phyloP scores from a whole-genome alignment of 2,888 invertebrate genomes.

The Polydesmus complanatus region DNA sequence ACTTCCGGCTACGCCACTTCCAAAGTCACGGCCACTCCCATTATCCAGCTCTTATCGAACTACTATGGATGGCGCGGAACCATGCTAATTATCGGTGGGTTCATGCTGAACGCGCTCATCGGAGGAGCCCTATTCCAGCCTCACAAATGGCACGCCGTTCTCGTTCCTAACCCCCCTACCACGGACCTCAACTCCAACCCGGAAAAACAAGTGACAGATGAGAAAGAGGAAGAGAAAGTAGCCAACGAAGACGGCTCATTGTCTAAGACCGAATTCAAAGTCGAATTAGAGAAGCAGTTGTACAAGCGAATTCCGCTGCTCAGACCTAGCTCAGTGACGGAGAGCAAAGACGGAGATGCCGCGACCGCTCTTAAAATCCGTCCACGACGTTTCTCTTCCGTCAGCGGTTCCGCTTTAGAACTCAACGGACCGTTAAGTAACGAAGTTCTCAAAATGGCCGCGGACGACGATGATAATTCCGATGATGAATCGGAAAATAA shows the following conservation, averaged over 20 bases:
- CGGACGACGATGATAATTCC: not conserved
- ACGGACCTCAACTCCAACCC: not conserved
- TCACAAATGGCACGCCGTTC: slow-evolving; percentile 7
- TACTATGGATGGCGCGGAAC: slow-evolving; percentile 47
- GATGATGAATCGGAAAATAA: not conserved
- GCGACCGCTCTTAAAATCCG: not conserved
- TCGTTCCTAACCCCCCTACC: not conserved
- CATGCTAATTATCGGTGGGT: slow-evolving; percentile 51
- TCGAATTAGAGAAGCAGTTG: not conserved
- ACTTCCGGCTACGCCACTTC: slow-evolving; percentile 61
- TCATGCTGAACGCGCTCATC: slow-evolving; percentile 60
- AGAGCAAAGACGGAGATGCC: not conserved
- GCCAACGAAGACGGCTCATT: not conserved
- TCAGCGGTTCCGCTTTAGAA: not conserved
- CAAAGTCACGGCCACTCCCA: slow-evolving; percentile 36
- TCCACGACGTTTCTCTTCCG: not conserved
- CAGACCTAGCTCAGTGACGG: not conserved
- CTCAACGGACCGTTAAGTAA: not conserved
- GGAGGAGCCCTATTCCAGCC: slow-evolving; percentile 53
- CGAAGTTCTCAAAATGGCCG: not conserved
- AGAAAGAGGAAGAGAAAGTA: too few species aligned
- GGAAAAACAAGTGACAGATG: not conserved
- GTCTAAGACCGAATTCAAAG: not conserved
- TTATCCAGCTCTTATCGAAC: slow-evolving; percentile 22
- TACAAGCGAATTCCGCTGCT: not conserved